A percentile compares a stretch with the other conserved stretches of the same genome.
Evolutionary conservation across 2,888 invertebrate genomes (phyloP).

Genomic region (Caenorhabditis sinica): DNA sequence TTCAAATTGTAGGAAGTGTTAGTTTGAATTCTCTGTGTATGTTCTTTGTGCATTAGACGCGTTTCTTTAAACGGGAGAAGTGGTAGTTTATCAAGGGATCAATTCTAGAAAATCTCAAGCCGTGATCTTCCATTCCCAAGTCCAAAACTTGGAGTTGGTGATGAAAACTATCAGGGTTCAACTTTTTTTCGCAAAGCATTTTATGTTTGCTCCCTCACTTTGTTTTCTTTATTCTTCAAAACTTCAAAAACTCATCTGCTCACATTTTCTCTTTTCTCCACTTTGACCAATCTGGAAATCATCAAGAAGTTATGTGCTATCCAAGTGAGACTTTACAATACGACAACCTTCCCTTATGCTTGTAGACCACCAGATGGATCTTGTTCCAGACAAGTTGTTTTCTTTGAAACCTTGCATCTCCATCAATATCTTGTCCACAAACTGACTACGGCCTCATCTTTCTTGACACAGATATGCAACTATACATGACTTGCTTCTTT

Average conservation of each 20-base stretch:
- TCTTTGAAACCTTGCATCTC: constrained; percentile 1
- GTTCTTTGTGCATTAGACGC: constrained; percentile 8
- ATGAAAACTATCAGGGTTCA: no score
- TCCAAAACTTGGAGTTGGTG: no score
- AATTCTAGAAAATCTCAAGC: no score
- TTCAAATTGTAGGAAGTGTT: background rate
- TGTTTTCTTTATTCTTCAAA: constrained; percentile 8
- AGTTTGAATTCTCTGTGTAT: background rate
- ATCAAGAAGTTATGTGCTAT: background rate
- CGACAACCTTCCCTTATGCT: no score
- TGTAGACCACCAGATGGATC: no score
- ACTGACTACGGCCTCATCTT: background rate
- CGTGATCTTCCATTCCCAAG: no score
- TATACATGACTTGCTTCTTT: constrained; percentile 28
- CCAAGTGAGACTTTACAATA: background rate
- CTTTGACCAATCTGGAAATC: background rate
- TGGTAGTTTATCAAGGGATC: no score
- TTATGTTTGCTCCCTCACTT: background rate
- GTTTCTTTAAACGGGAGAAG: background rate
- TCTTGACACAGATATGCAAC: constrained; percentile 33
- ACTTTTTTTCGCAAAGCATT: background rate
- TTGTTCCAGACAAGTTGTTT: background rate
- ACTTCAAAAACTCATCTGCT: constrained; percentile 12
- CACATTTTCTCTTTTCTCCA: constrained; percentile 10
- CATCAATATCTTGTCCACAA: constrained; percentile 15